phyloP scores from a whole-genome alignment of 2,888 invertebrate genomes.

The Epinotia ramella region DNA sequence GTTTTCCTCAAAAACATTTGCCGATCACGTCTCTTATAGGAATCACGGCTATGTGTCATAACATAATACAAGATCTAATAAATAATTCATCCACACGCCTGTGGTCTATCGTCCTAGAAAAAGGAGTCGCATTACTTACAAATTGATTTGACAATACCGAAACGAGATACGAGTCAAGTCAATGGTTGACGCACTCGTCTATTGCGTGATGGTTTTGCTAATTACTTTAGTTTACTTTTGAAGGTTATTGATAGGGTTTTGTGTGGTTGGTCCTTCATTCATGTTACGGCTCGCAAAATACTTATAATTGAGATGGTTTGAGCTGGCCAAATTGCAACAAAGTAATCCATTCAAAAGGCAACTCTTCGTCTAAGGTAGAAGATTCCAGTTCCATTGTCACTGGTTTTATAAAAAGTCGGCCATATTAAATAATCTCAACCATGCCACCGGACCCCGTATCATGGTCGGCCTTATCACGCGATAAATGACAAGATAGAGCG shows the following conservation, averaged over 20 bases:
- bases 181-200: constrained; percentile 40
- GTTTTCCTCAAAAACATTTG: constrained; percentile 33
- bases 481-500: too few relatives aligned
- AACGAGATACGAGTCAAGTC: constrained; percentile 48
- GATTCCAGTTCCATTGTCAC: too few relatives aligned
- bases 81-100: constrained; percentile 59
- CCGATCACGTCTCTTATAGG: constrained; percentile 21
- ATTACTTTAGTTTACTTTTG: constrained; percentile 16
- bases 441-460: too few relatives aligned
- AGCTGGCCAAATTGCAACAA: too few relatives aligned
- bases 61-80: constrained; percentile 47
- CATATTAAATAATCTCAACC: too few relatives aligned
- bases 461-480: too few relatives aligned
- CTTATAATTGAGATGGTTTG: too few relatives aligned
- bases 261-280: not conserved
- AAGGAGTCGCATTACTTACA: constrained; percentile 51
- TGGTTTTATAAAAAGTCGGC: too few relatives aligned
- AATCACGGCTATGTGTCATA: constrained; percentile 43
- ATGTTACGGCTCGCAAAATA: not conserved
- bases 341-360: too few relatives aligned
- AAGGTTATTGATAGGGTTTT: not conserved
- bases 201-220: constrained; percentile 34
- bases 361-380: too few relatives aligned
- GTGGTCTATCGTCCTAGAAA: constrained; percentile 63
- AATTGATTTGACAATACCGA: constrained; percentile 53